These are phyloP conservation scores for Neotoma lepida DNA, from an alignment of 2,113 vertebrate species.

Conservation along the genomic window DNA sequence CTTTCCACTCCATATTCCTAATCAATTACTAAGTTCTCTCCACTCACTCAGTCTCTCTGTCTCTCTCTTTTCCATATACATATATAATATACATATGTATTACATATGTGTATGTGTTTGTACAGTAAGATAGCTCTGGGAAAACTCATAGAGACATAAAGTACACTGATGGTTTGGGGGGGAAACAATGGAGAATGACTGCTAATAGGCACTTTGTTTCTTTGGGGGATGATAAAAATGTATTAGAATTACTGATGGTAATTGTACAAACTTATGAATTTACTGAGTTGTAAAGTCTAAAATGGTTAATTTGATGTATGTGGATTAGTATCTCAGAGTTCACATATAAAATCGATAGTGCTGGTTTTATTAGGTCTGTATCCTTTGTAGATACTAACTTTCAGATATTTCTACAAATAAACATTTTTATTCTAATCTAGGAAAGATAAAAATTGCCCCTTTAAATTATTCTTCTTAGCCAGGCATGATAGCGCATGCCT, in stretches of 20 bases:
- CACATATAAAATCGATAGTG: not conserved
- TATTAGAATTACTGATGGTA: slow-evolving; percentile 40
- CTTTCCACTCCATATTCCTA: slow-evolving; percentile 13
- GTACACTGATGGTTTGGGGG: not conserved
- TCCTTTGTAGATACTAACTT: slow-evolving; percentile 37
- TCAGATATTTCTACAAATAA: slow-evolving; percentile 53
- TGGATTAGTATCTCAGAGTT: slow-evolving; percentile 40
- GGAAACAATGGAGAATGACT: not conserved
- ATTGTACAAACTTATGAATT: not conserved
- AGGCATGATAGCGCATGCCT: not conserved
- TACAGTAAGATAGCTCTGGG: slow-evolving; percentile 5
- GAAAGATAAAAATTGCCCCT: slow-evolving; percentile 25
- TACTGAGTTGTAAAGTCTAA: slow-evolving; percentile 26
- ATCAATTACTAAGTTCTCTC: slow-evolving; percentile 25
- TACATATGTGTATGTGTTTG: not conserved
- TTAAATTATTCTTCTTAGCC: slow-evolving; percentile 47
- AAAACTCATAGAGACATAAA: slow-evolving; percentile 32
- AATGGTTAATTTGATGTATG: not conserved
- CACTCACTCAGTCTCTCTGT: not conserved
- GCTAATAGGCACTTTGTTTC: not conserved
- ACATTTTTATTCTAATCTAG: slow-evolving; percentile 41
- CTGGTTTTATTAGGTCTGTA: not conserved
- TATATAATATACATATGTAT: not conserved
- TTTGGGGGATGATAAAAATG: slow-evolving; percentile 13
- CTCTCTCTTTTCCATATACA: not conserved